A percentile compares a stretch with the other conserved stretches of the same genome.
Evolutionary conservation across 2,888 invertebrate genomes (phyloP).

Genomic region (Epistrophe eligans): DNA sequence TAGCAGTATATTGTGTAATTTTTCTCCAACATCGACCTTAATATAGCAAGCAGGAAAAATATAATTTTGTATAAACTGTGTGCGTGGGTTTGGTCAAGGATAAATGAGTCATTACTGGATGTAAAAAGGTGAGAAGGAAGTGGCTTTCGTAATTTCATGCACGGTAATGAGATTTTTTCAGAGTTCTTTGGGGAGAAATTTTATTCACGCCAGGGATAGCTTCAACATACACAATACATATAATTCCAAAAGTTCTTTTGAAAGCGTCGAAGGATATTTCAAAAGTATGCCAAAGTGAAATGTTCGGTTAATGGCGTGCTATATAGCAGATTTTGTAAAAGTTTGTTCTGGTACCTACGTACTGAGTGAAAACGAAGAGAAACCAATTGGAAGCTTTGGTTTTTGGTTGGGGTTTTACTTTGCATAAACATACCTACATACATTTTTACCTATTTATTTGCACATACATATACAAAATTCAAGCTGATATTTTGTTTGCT

Average conservation of each 20-base stretch:
- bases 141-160: conserved; percentile 54
- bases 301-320: conserved; percentile 10
- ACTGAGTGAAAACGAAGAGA: background rate
- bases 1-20: background rate
- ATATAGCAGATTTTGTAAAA: background rate
- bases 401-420: background rate
- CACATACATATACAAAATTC: too few species aligned
- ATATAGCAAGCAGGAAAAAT: conserved; percentile 8
- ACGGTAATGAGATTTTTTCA: conserved; percentile 52
- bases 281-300: conserved; percentile 7
- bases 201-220: conserved; percentile 19
- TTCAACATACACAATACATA: background rate
- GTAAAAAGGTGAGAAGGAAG: conserved; percentile 38
- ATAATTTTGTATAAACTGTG: background rate
- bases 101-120: conserved; percentile 55
- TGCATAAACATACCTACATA: background rate
- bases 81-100: conserved; percentile 63
- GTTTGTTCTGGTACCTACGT: background rate
- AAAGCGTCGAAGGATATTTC: conserved; percentile 15
- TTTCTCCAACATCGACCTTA: background rate
- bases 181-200: conserved; percentile 24
- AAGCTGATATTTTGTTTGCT: too few species aligned
- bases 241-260: conserved; percentile 20
- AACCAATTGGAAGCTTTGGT: conserved; percentile 19
- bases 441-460: too few species aligned